Evolutionary conservation across 2,888 invertebrate genomes (phyloP).

Genomic region (Platynereis dumerilii): DNA sequence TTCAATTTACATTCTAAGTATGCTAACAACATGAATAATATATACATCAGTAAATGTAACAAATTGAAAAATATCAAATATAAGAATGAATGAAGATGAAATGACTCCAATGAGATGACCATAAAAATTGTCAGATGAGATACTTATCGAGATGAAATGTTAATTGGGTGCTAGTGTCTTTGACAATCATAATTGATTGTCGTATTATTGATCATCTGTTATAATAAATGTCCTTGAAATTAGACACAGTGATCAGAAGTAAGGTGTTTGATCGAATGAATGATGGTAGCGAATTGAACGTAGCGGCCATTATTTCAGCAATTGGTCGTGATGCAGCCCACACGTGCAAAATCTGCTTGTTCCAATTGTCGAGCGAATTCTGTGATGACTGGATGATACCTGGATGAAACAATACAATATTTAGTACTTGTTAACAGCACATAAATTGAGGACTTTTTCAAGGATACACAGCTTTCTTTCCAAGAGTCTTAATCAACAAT

Average conservation of each 20-base stretch:
- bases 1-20: too few relatives aligned
- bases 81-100: too few relatives aligned
- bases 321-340: conserved; percentile 52
- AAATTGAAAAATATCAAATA: not conserved
- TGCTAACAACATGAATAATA: too few relatives aligned
- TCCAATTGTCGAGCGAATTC: conserved; percentile 54
- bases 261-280: conserved; percentile 51
- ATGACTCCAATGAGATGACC: too few relatives aligned
- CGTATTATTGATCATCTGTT: conserved; percentile 27
- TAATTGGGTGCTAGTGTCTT: too few relatives aligned
- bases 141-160: too few relatives aligned
- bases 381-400: conserved; percentile 53
- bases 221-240: conserved; percentile 34
- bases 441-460: too few relatives aligned
- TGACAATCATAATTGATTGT: not conserved
- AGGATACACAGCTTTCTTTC: too few relatives aligned
- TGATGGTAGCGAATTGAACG: conserved; percentile 41
- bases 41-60: too few relatives aligned
- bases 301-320: conserved; percentile 45
- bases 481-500: too few relatives aligned
- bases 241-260: conserved; percentile 51
- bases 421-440: too few relatives aligned
- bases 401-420: conserved; percentile 25
- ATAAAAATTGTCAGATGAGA: too few relatives aligned
- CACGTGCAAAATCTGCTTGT: conserved; percentile 59